Base-by-base conservation (phyloP, 2,888 invertebrate genomes). In the Polydrusus tereticollis region DNA sequence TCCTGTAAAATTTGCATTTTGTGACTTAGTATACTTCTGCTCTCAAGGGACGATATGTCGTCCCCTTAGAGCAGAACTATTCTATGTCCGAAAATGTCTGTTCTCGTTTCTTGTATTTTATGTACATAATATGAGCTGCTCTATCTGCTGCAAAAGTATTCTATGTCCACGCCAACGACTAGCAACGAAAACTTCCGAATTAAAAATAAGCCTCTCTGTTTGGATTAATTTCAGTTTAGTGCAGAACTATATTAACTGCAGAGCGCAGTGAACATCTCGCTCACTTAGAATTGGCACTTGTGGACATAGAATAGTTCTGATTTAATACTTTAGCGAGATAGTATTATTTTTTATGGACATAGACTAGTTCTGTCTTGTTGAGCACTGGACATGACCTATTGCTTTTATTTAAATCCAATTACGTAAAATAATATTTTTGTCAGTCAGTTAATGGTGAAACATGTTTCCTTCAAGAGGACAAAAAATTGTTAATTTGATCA, bases 121-220 rank as follows among this genome's bases (percentile, higher is more conserved):
- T 52, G 52, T 52, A 12, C 21, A 52, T 14, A 16, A 26, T 26
- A 8, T 8, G 52, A n/a, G 52, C 26, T 21, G 29, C 52, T 52
- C 29, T 52, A 26, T 52, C 29, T 14, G 29, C 3, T 52, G 26
- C 52, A 52, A 14, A 52, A 52, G 52, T 52, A 52, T 41, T 41
- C 16, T 41, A 41, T 16, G 41, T 41, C 41, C 41, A 41, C 16
- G 16, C 41, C 41, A 14, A 41, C 41, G 41, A 16, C 2, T 16
- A 41, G 4, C 8, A 2, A 20, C 52, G 52, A 52, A 20, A 52
- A 52, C 4, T 52, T 2, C 52, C 52, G 52, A 52, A 20, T 29
- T 36, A 57, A 57, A 59, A 59, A 59, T 59, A 38, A 59, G 59
- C 18, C 59, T 59, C 36, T 59, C 18, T 52, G 52, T 26, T 52